Percentiles rank a stretch among this genome's conserved stretches.
These are phyloP conservation scores for Synergus gifuensis DNA, from an alignment of 2,888 invertebrate species.

Conservation along the genomic window DNA sequence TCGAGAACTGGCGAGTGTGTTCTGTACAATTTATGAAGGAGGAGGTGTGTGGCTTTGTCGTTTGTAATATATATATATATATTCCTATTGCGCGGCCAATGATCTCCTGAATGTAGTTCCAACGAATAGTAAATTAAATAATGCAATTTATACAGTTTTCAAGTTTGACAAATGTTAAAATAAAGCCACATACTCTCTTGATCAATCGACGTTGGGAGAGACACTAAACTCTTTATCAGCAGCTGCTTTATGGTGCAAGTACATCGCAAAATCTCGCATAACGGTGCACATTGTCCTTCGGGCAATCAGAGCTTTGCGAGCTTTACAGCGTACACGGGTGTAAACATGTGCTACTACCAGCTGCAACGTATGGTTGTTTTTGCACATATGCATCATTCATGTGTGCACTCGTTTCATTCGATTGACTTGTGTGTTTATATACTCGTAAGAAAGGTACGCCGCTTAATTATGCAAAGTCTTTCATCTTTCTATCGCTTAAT, in stretches of 20 bases:
- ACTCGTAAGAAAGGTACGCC: neutral
- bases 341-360: constrained; percentile 62
- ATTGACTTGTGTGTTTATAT: constrained; percentile 1
- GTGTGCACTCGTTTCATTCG: constrained; percentile 3
- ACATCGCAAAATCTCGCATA: neutral
- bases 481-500: constrained; percentile 35
- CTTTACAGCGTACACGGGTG: constrained; percentile 44
- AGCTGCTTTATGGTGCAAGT: constrained; percentile 28
- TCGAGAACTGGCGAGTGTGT: constrained; percentile 37
- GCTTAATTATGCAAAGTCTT: constrained; percentile 41
- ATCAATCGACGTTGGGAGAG: neutral
- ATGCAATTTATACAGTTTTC: neutral
- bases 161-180: neutral
- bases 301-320: constrained; percentile 35
- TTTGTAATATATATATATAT: constrained; percentile 19
- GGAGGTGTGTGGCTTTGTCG: constrained; percentile 32
- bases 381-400: neutral
- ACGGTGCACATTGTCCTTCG: constrained; percentile 20
- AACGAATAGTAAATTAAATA: constrained; percentile 25
- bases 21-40: constrained; percentile 33
- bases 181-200: neutral
- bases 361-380: constrained; percentile 46
- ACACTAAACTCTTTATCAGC: constrained; percentile 13
- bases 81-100: constrained; percentile 21
- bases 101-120: constrained; percentile 15